A percentile compares a stretch with the other conserved stretches of the same genome.
phyloP scores from a whole-genome alignment of 1,140 invertebrate genomes.

The Anoplophora glabripennis region DNA sequence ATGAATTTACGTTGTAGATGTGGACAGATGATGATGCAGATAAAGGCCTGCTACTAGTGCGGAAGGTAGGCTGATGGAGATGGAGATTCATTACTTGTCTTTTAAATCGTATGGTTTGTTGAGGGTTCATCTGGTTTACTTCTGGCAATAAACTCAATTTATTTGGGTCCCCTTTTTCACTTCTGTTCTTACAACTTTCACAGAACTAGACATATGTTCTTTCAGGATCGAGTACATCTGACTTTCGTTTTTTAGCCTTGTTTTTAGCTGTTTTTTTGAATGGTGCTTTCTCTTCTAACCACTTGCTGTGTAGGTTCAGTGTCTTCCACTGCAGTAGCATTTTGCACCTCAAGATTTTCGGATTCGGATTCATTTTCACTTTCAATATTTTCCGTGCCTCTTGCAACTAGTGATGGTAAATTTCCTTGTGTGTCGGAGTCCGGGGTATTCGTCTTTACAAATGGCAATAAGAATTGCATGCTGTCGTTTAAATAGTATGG shows the following conservation, averaged over 20 bases:
- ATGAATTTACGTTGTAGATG: neutral
- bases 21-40: neutral
- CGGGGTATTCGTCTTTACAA: slow-evolving; percentile 7
- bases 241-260: neutral
- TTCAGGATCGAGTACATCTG: neutral
- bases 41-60: neutral
- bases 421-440: neutral
- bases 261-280: neutral
- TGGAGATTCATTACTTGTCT: too few species aligned
- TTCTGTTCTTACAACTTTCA: too few species aligned
- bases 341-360: neutral
- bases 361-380: neutral
- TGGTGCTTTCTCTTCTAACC: neutral
- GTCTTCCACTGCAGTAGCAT: neutral
- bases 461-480: slow-evolving; percentile 15
- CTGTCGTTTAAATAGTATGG: slow-evolving; percentile 13
- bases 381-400: neutral
- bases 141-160: neutral
- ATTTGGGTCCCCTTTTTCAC: too few species aligned
- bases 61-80: neutral
- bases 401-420: neutral
- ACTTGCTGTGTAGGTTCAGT: neutral
- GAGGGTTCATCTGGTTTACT: too few species aligned
- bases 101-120: too few species aligned
- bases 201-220: neutral